These are phyloP conservation scores for Sinella curviseta DNA, from an alignment of 1,140 invertebrate genomes.

Conservation along the genomic window DNA sequence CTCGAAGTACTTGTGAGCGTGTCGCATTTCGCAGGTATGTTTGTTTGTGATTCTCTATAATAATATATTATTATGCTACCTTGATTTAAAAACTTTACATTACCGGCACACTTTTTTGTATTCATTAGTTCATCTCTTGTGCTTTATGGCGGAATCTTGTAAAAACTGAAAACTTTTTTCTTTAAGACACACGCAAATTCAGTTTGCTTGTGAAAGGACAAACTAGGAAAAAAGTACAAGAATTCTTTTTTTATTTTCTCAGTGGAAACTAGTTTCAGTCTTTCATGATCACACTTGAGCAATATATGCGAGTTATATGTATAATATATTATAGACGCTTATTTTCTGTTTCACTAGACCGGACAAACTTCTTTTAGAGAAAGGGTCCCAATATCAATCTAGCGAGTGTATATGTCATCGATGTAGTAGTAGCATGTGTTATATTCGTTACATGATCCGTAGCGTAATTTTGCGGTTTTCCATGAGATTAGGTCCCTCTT, in stretches of 20 bases:
- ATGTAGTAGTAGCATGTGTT: neutral
- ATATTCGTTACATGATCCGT: neutral
- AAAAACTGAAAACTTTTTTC: neutral
- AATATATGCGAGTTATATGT: too few species aligned
- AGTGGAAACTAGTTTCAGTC: too few species aligned
- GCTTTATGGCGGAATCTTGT: neutral
- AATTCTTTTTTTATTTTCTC: too few species aligned
- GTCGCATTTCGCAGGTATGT: slow-evolving; percentile 47
- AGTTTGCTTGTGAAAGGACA: too few species aligned
- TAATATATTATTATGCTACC: slow-evolving; percentile 21
- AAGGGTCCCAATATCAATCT: too few species aligned
- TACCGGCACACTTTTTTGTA: neutral
- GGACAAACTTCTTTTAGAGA: too few species aligned
- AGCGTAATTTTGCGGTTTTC: slow-evolving; percentile 5
- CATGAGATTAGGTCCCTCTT: neutral
- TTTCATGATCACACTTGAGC: too few species aligned
- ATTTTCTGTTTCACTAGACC: too few species aligned
- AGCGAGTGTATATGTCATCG: neutral
- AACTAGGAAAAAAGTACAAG: neutral
- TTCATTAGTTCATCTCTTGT: neutral
- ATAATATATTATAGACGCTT: too few species aligned
- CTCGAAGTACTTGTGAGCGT: slow-evolving; percentile 48
- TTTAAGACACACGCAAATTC: neutral
- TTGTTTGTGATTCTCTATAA: neutral
- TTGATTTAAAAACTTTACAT: slow-evolving; percentile 1